Evolutionary conservation across 92 coral and sea anemone genomes (phyloP), one percentile per base, ranked within the genome.

Genomic region (Actinostola sp.): DNA sequence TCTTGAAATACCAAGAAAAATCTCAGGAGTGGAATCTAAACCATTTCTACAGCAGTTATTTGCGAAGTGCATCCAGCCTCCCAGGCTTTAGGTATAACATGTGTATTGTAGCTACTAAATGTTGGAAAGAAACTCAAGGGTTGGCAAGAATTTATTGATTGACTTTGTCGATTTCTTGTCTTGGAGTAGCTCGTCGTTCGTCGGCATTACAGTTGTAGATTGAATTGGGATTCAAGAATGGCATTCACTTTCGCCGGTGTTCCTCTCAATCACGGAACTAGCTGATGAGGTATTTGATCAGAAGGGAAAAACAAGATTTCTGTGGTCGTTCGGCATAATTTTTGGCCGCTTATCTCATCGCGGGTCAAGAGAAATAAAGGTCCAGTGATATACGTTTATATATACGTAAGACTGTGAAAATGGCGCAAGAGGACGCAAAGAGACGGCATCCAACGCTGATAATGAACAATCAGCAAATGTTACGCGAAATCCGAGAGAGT

Each of bases 381-480:
- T 42, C 14, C 19, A 61, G 16, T 30, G 39, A n/a, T n/a, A n/a
- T n/a, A 2, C 38, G 23, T 31, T 20, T 23, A 21, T 41, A 11
- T 31, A 1, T 67, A 53, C 42, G 4, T 36, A 1, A 29, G 17
- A 17, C 28, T 12, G 1, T 1, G 10, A 61, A 29, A 21, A 73
- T 59, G 68, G 61, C 69, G 6, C 49, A 59, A 61, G 79, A 61
- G 9, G 79, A 73, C 8, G 23, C 31, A 27, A 75, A 64, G 60
- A 75, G 32, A 32, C 44, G 76, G 65, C 96, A 80, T 21, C 76
- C 68, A 45, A 62, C 89, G 16, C 71, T 71, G 23, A 94, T 95
- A 48, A 90, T 84, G 51, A 95, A 95, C 77, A 85, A 88, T 68
- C 97, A 91, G 44, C 80, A 76, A 57, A 95, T 95, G 99, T 75